Percentiles rank a stretch among this genome's conserved stretches.
phyloP scores from a whole-genome alignment of 2,888 invertebrate species.

The Dryobotodes eremita region DNA sequence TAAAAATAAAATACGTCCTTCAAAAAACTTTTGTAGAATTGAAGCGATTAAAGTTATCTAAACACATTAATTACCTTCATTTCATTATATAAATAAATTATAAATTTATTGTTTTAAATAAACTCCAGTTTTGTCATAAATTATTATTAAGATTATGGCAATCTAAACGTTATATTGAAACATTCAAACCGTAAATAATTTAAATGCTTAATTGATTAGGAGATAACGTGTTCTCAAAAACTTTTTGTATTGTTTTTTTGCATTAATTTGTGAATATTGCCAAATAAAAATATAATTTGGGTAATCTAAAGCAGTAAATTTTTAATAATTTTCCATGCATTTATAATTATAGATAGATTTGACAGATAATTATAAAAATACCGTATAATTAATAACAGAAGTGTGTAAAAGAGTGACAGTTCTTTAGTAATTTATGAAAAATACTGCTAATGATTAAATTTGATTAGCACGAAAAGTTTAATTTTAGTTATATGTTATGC shows the following conservation, averaged over 20 bases:
- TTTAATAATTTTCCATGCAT: conserved; percentile 39
- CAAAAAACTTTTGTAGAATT: conserved; percentile 37
- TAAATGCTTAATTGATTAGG: conserved; percentile 25
- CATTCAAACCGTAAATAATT: conserved; percentile 28
- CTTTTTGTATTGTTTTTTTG: conserved; percentile 34
- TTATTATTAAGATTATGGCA: conserved; percentile 41
- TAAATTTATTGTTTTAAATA: conserved; percentile 50
- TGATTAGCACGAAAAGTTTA: conserved; percentile 22
- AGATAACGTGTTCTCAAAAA: conserved; percentile 36
- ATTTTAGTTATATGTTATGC: background rate
- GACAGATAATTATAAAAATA: conserved; percentile 39
- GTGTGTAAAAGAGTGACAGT: conserved; percentile 33
- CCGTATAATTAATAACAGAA: conserved; percentile 20
- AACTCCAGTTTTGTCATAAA: conserved; percentile 33
- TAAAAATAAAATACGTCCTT: conserved; percentile 28
- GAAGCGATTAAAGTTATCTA: conserved; percentile 37
- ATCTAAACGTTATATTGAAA: conserved; percentile 36
- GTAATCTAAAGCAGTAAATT: conserved; percentile 18
- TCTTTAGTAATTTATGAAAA: conserved; percentile 43
- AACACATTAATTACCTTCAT: conserved; percentile 36
- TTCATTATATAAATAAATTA: conserved; percentile 40
- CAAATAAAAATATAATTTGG: conserved; percentile 14
- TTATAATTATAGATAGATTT: conserved; percentile 37
- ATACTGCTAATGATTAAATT: conserved; percentile 17
- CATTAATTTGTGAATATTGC: conserved; percentile 29